A percentile compares a stretch with the other conserved stretches of the same genome.
phyloP scores from a whole-genome alignment of 2,113 vertebrate genomes.

The Drymodes brunneopygia region DNA sequence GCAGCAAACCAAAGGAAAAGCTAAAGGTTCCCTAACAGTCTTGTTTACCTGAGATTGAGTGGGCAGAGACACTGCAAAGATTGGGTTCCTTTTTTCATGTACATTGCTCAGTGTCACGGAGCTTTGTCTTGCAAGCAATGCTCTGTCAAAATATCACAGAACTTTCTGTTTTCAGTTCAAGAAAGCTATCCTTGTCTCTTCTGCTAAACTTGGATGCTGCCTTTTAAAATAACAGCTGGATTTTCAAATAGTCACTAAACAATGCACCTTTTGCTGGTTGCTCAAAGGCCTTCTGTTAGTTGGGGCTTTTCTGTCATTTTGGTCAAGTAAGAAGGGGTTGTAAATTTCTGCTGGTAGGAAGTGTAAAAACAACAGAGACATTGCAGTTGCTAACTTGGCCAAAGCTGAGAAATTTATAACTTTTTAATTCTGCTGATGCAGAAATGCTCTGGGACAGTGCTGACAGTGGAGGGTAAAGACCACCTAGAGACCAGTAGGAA shows the following conservation, averaged over 20 bases:
- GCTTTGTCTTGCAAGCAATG: not conserved
- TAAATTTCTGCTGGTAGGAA: not conserved
- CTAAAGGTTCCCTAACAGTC: not conserved
- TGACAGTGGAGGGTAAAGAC: not conserved
- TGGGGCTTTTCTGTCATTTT: not conserved
- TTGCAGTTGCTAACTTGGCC: not conserved
- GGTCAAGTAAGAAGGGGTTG: not conserved
- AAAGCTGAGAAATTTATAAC: not conserved
- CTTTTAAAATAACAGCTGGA: not conserved
- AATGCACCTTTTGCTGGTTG: not conserved
- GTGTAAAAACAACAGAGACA: not conserved
- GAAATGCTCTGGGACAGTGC: not conserved
- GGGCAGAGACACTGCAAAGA: not conserved
- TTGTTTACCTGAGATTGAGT: not conserved
- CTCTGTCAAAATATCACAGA: not conserved
- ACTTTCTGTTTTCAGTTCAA: not conserved
- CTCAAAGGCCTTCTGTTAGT: not conserved
- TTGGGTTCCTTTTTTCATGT: not conserved
- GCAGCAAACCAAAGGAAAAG: not conserved
- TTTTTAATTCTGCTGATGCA: not conserved
- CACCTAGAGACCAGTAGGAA: not conserved
- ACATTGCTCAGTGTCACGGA: fast-evolving
- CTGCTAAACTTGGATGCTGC: not conserved
- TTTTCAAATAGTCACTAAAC: not conserved
- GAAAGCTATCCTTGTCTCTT: not conserved